Percentiles rank a stretch among this genome's conserved stretches.
These are phyloP conservation scores for Romanomermis culicivorax DNA, from an alignment of 2,888 invertebrate genomes.

Conservation along the genomic window DNA sequence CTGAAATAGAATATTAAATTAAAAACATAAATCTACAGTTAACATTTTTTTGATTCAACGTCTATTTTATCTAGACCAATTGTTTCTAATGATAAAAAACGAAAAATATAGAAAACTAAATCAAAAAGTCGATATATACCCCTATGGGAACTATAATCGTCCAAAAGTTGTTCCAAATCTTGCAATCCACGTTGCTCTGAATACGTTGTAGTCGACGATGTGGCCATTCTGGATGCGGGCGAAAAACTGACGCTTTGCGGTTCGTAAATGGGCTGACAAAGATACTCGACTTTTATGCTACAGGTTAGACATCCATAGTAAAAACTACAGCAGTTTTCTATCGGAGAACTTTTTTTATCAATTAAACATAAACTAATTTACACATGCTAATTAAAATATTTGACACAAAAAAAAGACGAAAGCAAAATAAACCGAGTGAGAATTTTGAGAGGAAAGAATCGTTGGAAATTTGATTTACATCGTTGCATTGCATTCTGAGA, in stretches of 20 bases:
- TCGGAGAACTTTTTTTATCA: background rate
- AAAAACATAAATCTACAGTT: too few relatives aligned
- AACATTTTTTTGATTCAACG: too few relatives aligned
- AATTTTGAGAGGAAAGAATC: too few relatives aligned
- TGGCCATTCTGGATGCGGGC: background rate
- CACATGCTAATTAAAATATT: background rate
- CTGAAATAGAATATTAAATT: too few relatives aligned
- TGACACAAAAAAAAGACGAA: background rate
- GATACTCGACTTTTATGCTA: background rate
- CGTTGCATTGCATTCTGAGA: too few relatives aligned
- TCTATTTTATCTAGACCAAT: too few relatives aligned
- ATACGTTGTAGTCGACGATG: background rate
- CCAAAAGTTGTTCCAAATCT: slow-evolving; percentile 10
- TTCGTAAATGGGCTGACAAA: slow-evolving; percentile 6
- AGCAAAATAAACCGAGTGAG: background rate
- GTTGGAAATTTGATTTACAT: too few relatives aligned
- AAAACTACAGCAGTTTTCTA: background rate
- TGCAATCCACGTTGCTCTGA: background rate
- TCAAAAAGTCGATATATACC: background rate
- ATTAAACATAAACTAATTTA: background rate
- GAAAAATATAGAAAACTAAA: too few relatives aligned
- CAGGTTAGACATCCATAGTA: background rate
- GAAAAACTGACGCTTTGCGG: background rate
- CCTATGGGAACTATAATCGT: slow-evolving; percentile 7
- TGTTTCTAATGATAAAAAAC: too few relatives aligned